phyloP scores from a whole-genome alignment of 1,140 invertebrate genomes.

The Drosophila kikkawai region DNA sequence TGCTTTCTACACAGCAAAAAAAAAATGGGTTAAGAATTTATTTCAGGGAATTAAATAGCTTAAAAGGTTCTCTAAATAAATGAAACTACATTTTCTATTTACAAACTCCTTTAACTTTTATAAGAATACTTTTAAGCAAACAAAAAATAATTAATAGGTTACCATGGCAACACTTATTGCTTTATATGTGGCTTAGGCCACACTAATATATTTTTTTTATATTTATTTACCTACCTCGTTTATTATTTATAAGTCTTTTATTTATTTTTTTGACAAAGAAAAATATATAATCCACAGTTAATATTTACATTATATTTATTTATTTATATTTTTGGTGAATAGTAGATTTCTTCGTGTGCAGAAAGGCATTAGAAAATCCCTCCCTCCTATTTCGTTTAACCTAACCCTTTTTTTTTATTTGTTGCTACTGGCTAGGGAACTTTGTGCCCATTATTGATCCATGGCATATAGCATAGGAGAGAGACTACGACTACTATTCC shows the following conservation, averaged over 20 bases:
- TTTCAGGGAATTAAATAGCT: no score
- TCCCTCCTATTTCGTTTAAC: constrained; percentile 41
- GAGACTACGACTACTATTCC: constrained; percentile 29
- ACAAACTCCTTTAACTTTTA: no score
- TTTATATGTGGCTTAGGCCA: background rate
- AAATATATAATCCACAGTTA: no score
- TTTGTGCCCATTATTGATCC: constrained; percentile 81
- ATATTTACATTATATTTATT: no score
- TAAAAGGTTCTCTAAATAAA: background rate
- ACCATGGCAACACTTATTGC: background rate
- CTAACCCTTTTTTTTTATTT: constrained; percentile 57
- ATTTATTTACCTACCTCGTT: no score
- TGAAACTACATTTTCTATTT: no score
- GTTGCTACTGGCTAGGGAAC: constrained; percentile 56
- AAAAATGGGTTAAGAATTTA: background rate
- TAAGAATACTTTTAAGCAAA: background rate
- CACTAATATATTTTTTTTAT: background rate
- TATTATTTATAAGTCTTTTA: no score
- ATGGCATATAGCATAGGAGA: constrained; percentile 34
- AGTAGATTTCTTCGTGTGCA: constrained; percentile 5
- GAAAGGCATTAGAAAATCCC: constrained; percentile 52
- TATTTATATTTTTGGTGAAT: no score
- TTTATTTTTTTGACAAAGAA: no score
- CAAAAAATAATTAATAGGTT: no score
- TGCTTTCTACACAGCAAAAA: constrained; percentile 5